These are phyloP conservation scores for Patiria pectinifera DNA, from an alignment of 53 echinoderm and acorn worm species.

Conservation along the genomic window DNA sequence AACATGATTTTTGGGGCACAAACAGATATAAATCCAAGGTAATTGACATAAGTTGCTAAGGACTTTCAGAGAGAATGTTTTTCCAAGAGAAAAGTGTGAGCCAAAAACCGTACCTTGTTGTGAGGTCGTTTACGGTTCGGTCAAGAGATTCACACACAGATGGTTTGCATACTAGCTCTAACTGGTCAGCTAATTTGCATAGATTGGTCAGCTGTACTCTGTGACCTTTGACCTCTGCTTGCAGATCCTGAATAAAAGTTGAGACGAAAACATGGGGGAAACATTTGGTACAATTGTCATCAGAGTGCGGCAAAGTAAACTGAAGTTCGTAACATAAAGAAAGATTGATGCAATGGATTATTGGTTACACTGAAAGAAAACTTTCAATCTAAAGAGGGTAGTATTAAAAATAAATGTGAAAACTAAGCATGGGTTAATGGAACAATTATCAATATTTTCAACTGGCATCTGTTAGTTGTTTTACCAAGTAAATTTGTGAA, in stretches of 20 bases:
- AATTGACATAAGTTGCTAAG: too few relatives aligned
- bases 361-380: too few relatives aligned
- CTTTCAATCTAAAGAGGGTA: too few relatives aligned
- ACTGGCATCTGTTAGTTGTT: too few relatives aligned
- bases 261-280: background rate
- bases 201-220: slow-evolving; percentile 80
- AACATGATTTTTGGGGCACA: too few relatives aligned
- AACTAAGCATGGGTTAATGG: too few relatives aligned
- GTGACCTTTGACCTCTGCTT: slow-evolving; percentile 77
- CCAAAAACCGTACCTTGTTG: slow-evolving; percentile 67
- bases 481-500: too few relatives aligned
- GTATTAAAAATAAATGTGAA: too few relatives aligned
- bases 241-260: slow-evolving; percentile 65
- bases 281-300: background rate
- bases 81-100: background rate
- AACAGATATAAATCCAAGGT: too few relatives aligned
- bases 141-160: slow-evolving; percentile 69
- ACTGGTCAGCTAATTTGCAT: slow-evolving; percentile 80
- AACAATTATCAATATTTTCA: too few relatives aligned
- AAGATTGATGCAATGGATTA: too few relatives aligned
- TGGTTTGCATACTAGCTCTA: slow-evolving; percentile 71
- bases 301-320: background rate
- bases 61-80: background rate
- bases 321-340: too few relatives aligned
- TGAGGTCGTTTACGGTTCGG: slow-evolving; percentile 73